Base-by-base conservation (phyloP, 1,140 invertebrate genomes). In the Aphelenchoides besseyi region DNA sequence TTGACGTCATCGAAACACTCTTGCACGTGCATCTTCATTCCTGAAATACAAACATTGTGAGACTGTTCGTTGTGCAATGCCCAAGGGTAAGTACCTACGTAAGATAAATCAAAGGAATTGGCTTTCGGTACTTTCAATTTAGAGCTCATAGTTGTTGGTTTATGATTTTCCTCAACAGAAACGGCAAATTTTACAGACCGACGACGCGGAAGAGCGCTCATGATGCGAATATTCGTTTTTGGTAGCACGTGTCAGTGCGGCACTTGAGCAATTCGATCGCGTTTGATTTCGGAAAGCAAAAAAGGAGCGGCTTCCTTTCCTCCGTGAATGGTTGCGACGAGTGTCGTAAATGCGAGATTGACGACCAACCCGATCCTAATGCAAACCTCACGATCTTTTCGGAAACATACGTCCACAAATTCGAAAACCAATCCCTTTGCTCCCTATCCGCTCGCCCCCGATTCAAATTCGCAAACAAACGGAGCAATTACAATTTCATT, bases 1-100 rank as follows among this genome's bases (percentile, higher is more conserved):
- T 30, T 72, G n/a, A 72, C 30, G 23, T 74, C 30, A 18, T 72
- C 69, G 35, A 72, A 26, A 53, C 70, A 72, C 26, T 72, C 70
- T n/a, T 33, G 37, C 3, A 41, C 26, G 48, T 72, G 70, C 9
- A 72, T 23, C 23, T n/a, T 28, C 57, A 70, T 70, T 18, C 52
- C 69, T 70, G 32, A 62, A 70, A 70, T 28, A 12, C 32, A 23
- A 59, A 9, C 3, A 35, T 33, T 29, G 8, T 33, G 3, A 3
- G 18, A 64, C 2, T 18, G 41, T 12, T 16, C 41, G 41, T 12
- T 16, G 23, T 12, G 12, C 41, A 23, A 12, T 48, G 12, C 12
- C 23, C 12, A 16, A 16, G 32, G 18, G 5, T 33, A 8, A 8
- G 26, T 8, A 59, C 55, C 55, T 59, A 8, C 55, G 55, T 59